A percentile compares a stretch with the other conserved stretches of the same genome.
Conservation (phyloP, 2,113 vertebrate genomes). For the Acanthochromis polyacanthus region DNA sequence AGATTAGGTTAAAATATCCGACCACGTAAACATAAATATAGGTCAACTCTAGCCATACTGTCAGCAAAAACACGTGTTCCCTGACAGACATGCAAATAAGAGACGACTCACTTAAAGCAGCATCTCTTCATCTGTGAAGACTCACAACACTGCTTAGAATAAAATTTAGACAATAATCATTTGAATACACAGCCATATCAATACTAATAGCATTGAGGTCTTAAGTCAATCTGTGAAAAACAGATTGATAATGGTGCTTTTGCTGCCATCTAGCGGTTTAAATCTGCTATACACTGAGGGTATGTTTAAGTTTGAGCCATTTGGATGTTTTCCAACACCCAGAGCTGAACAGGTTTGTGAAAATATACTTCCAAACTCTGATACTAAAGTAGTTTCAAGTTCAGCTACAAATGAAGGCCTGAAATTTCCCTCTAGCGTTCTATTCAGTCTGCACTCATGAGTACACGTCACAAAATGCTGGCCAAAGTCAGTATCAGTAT, state of each 20-base stretch:
- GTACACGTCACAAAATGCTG: not conserved
- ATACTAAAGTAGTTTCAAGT: not conserved
- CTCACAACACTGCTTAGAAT: not conserved
- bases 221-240: not conserved
- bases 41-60: too few species aligned
- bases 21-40: too few species aligned
- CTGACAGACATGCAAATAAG: too few species aligned
- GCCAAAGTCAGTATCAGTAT: too few species aligned
- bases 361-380: not conserved
- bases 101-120: not conserved
- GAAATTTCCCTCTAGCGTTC: not conserved
- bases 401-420: not conserved
- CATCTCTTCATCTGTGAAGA: not conserved
- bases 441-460: not conserved
- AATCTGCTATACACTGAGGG: not conserved
- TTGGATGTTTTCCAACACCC: not conserved
- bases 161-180: not conserved
- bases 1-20: too few species aligned
- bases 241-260: not conserved
- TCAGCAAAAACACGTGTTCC: too few species aligned
- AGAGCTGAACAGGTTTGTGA: not conserved
- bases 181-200: not conserved
- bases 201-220: not conserved
- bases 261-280: conserved; percentile 54
- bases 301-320: not conserved